Base-by-base conservation (phyloP, 2,113 vertebrate genomes). In the Ovibos moschatus region DNA sequence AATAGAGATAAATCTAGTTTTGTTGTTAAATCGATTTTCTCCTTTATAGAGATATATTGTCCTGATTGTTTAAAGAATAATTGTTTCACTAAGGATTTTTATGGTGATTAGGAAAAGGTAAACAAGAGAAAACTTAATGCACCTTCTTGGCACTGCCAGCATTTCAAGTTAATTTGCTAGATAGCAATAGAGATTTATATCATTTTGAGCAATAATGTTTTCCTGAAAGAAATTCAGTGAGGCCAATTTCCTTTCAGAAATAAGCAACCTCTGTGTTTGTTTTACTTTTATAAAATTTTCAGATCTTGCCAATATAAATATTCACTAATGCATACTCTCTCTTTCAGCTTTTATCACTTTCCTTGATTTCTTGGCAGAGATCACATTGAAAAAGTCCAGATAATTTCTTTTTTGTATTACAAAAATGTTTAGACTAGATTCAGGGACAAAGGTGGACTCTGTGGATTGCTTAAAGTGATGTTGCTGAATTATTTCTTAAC, bases 1-100 rank as follows among this genome's bases (percentile, higher is more conserved):
- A 98, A 98, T 98, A 98, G 96, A 98, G 99, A 99, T 99, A 99
- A 99, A 99, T 99, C 99, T 99, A 98, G 96, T 99, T 99, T 99
- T 99, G 99, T 99, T 99, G 98, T 98, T 98, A 99, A 99, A 99
- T 99, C 98, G 98, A 99, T 99, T 98, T 98, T 98, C 97, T 99
- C 98, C 97, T 99, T 99, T 98, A 98, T 98, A 99, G 98, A 98
- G 98, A 99, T 99, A 98, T 98, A 98, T 98, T 98, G 98, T 98
- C 98, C 98, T 99, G 99, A 99, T 99, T 99, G 99, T 99, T 99
- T 99, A 98, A 99, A 98, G 98, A 98, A 98, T 99, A 99, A 99
- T 99, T 99, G 98, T 97, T 99, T 99, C 98, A 97, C 97, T 94
- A 91, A 98, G 98, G 98, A 98, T 99, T 99, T 99, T 99, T 98